Conservation (phyloP, 2,888 invertebrate genomes). For the Phortica okadai region DNA sequence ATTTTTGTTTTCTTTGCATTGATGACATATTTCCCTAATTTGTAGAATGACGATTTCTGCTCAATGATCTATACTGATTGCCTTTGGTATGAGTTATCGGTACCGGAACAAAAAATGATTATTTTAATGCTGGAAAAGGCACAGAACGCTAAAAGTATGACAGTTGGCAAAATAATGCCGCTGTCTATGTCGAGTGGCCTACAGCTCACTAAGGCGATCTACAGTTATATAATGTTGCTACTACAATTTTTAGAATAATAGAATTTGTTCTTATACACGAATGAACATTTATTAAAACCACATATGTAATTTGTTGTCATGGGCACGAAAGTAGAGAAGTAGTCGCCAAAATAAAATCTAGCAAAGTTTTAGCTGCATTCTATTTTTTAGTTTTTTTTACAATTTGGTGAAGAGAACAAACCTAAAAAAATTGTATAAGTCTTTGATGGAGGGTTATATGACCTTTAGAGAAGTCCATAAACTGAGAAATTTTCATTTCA, state of each 20-base stretch:
- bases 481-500: too few species aligned
- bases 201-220: constrained; percentile 55
- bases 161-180: constrained; percentile 53
- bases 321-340: too few species aligned
- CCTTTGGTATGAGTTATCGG: constrained; percentile 57
- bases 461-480: neutral
- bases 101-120: constrained; percentile 51
- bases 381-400: too few species aligned
- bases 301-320: too few species aligned
- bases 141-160: constrained; percentile 46
- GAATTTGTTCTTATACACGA: neutral
- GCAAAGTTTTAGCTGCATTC: too few species aligned
- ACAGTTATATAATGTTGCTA: constrained; percentile 51
- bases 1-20: neutral
- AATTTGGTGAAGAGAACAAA: too few species aligned
- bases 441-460: neutral
- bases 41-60: constrained; percentile 54
- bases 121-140: constrained; percentile 56
- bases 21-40: neutral
- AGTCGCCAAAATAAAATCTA: too few species aligned
- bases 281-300: neutral
- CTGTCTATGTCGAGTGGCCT: constrained; percentile 55
- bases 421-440: too few species aligned
- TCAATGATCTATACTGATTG: constrained; percentile 52
- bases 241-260: neutral